These are phyloP conservation scores for Polypedilum pembai DNA, from an alignment of 1,140 invertebrate genomes.

Conservation along the genomic window DNA sequence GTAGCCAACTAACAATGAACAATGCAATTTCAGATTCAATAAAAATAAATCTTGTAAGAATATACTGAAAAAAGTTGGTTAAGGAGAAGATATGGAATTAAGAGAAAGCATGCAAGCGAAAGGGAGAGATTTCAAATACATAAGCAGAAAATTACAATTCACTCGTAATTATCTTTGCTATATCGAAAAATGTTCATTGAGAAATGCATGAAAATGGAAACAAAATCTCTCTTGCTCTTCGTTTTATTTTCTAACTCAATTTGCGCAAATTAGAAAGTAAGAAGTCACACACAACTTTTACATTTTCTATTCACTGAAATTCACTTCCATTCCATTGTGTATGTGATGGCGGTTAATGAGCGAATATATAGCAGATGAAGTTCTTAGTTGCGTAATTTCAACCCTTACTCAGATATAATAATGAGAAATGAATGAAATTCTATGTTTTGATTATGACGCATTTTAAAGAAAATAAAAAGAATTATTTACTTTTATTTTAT, in stretches of 20 bases:
- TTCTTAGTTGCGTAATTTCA: too few species aligned
- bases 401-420: too few species aligned
- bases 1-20: too few species aligned
- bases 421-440: not conserved
- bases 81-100: not conserved
- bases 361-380: too few species aligned
- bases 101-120: not conserved
- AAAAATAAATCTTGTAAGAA: conserved; percentile 1
- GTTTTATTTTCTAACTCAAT: conserved; percentile 7
- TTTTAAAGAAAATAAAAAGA: too few species aligned
- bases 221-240: not conserved
- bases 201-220: not conserved
- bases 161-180: not conserved
- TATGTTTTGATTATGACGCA: too few species aligned
- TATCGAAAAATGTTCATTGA: not conserved
- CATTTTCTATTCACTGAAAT: not conserved
- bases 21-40: not conserved
- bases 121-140: not conserved
- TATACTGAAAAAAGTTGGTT: not conserved
- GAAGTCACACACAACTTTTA: conserved; percentile 2
- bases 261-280: conserved; percentile 27
- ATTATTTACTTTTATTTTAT: not conserved
- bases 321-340: not conserved
- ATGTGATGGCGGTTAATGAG: not conserved
- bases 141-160: conserved; percentile 15